Evolutionary conservation across 1,140 invertebrate genomes (phyloP).

Genomic region (Bombus terrestris): DNA sequence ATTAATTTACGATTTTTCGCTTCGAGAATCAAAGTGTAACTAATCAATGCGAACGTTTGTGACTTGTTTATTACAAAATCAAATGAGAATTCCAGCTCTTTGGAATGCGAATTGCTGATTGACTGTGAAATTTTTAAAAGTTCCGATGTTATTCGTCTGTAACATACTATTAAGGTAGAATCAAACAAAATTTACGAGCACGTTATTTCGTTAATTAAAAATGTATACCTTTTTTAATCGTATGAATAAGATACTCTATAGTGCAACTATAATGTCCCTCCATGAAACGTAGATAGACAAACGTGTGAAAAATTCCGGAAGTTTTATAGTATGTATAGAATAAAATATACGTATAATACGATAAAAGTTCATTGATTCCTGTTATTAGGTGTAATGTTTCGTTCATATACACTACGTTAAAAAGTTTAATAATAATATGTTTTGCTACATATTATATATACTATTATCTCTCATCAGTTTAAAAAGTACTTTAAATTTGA

Average conservation of each 20-base stretch:
- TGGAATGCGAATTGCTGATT: not conserved
- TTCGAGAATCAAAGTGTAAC: slow-evolving; percentile 11
- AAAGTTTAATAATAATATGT: not conserved
- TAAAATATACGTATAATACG: too few species aligned
- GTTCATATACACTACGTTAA: too few species aligned
- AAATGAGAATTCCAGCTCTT: not conserved
- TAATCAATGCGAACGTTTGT: slow-evolving; percentile 6
- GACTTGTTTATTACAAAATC: slow-evolving; percentile 6
- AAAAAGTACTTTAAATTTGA: not conserved
- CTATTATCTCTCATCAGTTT: not conserved
- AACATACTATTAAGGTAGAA: too few species aligned
- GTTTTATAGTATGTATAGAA: too few species aligned
- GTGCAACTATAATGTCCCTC: too few species aligned
- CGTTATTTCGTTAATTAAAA: not conserved
- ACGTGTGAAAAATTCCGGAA: too few species aligned
- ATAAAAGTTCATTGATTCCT: too few species aligned
- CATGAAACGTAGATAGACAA: too few species aligned
- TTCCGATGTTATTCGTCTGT: not conserved
- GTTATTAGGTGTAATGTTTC: too few species aligned
- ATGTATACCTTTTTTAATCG: not conserved
- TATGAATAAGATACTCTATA: not conserved
- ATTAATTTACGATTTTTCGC: slow-evolving; percentile 38
- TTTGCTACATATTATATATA: not conserved
- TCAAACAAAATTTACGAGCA: not conserved
- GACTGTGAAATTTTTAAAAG: slow-evolving; percentile 6